Percentiles rank a stretch among this genome's conserved stretches.
Conservation (phyloP, 2,888 invertebrate genomes). For the Volucella inanis region DNA sequence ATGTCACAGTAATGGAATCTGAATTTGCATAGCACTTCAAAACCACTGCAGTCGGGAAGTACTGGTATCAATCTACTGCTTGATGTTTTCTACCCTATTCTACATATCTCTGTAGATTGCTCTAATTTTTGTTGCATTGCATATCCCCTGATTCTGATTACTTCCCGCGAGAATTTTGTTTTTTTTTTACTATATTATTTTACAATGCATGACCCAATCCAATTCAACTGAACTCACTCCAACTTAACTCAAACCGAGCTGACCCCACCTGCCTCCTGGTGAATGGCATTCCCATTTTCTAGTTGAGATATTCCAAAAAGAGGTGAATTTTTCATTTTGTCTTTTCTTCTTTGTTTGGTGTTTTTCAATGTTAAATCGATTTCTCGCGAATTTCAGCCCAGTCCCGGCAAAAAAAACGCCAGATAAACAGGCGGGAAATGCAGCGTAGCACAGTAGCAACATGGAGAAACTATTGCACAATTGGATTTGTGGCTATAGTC, state of each 20-base stretch:
- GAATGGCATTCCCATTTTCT: conserved; percentile 71
- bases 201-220: not conserved
- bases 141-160: conserved; percentile 21
- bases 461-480: conserved; percentile 5
- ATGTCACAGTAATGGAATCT: conserved; percentile 65
- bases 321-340: conserved; percentile 23
- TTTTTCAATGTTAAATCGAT: conserved; percentile 60
- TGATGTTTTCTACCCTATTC: conserved; percentile 44
- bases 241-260: not conserved
- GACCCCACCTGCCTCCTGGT: conserved; percentile 15
- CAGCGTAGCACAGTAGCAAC: not conserved
- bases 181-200: not conserved
- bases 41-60: conserved; percentile 46
- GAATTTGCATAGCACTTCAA: conserved; percentile 65
- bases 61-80: conserved; percentile 5
- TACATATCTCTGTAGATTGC: conserved; percentile 36
- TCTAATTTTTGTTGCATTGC: conserved; percentile 62
- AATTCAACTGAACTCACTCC: not conserved
- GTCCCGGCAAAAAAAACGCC: conserved; percentile 8
- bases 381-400: conserved; percentile 14
- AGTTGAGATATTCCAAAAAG: conserved; percentile 64
- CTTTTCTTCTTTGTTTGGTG: conserved; percentile 28
- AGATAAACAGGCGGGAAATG: conserved; percentile 45
- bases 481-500: conserved; percentile 12
- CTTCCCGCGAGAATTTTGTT: not conserved